Evolutionary conservation across 2,888 invertebrate species (phyloP), one percentile per base, ranked within the genome.

Genomic region (Stenichneumon culpator): DNA sequence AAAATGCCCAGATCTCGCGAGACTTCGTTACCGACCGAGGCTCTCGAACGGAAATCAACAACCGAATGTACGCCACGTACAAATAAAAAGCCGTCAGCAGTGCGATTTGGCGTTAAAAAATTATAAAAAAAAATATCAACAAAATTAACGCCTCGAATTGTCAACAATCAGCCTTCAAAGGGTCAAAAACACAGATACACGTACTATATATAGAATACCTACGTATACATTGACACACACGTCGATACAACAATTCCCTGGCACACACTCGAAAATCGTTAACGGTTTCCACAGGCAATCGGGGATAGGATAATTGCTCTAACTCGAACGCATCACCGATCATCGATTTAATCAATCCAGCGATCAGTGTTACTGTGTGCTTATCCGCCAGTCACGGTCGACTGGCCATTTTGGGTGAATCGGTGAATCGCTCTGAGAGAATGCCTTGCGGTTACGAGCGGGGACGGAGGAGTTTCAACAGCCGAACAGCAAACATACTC

Each of bases 171-270:
- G 47, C 36, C 28, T 68, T 60, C 50, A 68, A 73, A 73, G 63
- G 60, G 60, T 73, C 11, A 68, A 78, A 67, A n/a, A 44, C 65
- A 77, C 50, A 57, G 22, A 70, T 65, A 65, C 57, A 79, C 69
- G 63, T 83, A 28, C 14, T 22, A 50, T 74, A 63, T 70, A 70
- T 72, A 52, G 57, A 79, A 44, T 70, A 79, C 32, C 54, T 68
- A 74, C 60, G 70, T 70, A 65, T 14, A 83, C 75, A 83, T 65
- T 54, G 65, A 63, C 16, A 32, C 65, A 75, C 60, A 75, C 70
- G 82, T 75, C 54, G 83, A 54, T 70, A 68, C 57, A 75, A 79
- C 83, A 74, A 79, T 83, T 44, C 72, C 74, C 65, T 60, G 65
- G 72, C 36, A 74, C 68, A 60, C 68, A 50, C 60, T 73, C 57